phyloP scores from a whole-genome alignment of 2,888 invertebrate genomes.

The Actias luna region DNA sequence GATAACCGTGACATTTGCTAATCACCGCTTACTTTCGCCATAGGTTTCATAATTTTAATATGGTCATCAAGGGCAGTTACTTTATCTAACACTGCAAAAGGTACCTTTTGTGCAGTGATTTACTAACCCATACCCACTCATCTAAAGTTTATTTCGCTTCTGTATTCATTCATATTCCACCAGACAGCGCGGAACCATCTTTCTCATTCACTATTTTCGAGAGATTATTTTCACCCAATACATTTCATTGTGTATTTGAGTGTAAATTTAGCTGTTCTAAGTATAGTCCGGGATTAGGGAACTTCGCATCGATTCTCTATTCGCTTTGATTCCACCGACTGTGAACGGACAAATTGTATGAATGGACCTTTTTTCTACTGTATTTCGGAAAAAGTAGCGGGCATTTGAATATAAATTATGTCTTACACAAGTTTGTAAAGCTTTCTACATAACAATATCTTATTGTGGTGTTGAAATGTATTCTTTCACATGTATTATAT shows the following conservation, averaged over 20 bases:
- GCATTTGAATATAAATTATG: background rate
- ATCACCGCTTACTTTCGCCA: no score
- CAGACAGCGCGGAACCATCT: background rate
- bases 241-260: constrained; percentile 6
- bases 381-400: background rate
- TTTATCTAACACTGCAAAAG: no score
- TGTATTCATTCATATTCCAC: background rate
- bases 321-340: constrained; percentile 8
- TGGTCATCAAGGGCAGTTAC: no score
- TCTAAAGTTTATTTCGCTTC: background rate
- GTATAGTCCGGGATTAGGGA: background rate
- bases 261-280: constrained; percentile 9
- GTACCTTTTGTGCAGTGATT: background rate
- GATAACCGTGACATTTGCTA: no score
- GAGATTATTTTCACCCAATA: background rate
- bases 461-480: background rate
- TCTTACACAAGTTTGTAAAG: background rate
- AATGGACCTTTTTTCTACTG: background rate
- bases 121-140: background rate
- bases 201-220: background rate
- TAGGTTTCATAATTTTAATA: no score
- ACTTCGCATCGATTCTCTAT: constrained; percentile 5
- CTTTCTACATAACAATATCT: background rate
- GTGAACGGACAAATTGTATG: background rate
- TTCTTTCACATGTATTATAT: background rate